These are phyloP conservation scores for Hyposoter dolosus DNA, from an alignment of 2,888 invertebrate species.

Conservation along the genomic window DNA sequence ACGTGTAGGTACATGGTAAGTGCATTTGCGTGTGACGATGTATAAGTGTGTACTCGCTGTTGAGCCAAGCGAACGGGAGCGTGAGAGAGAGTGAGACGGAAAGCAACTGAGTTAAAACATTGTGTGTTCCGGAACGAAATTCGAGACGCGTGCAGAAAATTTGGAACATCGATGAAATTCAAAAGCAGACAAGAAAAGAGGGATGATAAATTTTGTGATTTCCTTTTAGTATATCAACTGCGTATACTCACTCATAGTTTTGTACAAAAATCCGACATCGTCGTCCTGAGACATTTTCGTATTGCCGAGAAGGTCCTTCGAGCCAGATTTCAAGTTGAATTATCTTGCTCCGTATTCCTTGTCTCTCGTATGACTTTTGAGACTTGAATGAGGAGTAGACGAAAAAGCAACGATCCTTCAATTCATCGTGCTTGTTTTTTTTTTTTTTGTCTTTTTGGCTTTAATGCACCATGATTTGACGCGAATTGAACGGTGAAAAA, in stretches of 20 bases:
- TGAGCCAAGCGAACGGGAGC: not conserved
- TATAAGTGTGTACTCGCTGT: not conserved
- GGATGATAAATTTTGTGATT: not conserved
- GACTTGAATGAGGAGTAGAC: not conserved
- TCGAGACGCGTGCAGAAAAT: constrained; percentile 7
- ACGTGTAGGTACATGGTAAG: not conserved
- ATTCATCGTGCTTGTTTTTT: constrained; percentile 24
- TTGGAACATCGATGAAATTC: constrained; percentile 7
- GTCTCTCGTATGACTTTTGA: constrained; percentile 8
- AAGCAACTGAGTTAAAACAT: constrained; percentile 6
- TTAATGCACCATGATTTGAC: constrained; percentile 26
- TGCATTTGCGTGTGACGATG: not conserved
- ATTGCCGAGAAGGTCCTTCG: constrained; percentile 53
- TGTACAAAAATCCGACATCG: constrained; percentile 83
- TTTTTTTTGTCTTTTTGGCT: constrained; percentile 1
- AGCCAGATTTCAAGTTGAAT: constrained; percentile 9
- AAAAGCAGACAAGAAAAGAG: not conserved
- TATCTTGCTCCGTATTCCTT: constrained; percentile 15
- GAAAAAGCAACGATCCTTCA: constrained; percentile 16
- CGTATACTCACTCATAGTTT: constrained; percentile 83
- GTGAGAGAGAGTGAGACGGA: not conserved
- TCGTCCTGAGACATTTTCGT: constrained; percentile 82
- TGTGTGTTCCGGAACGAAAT: constrained; percentile 15
- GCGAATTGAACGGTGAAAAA: constrained; percentile 39
- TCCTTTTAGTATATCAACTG: not conserved